Evolutionary conservation across 2,113 vertebrate genomes (phyloP).

Genomic region (Pangasianodon hypophthalmus): DNA sequence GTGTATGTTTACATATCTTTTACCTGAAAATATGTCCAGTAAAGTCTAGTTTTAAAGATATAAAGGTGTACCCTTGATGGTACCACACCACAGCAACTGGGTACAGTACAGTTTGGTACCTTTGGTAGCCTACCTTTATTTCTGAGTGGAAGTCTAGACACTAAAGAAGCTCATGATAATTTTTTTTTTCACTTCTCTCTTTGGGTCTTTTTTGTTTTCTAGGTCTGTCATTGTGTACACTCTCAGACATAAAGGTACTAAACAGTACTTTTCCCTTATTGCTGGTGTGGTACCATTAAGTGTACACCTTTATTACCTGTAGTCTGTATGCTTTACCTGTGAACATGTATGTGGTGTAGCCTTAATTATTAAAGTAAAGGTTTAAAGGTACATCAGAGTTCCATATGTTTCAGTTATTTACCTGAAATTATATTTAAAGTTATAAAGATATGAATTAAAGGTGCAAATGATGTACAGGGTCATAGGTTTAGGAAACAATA

Average conservation of each 20-base stretch:
- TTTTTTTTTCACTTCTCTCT: neutral
- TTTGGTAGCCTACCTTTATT: neutral
- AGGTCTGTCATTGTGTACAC: neutral
- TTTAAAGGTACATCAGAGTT: neutral
- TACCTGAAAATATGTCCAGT: too few relatives aligned
- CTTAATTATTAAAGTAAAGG: neutral
- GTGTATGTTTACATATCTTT: neutral
- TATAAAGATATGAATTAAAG: neutral
- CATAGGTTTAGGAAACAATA: neutral
- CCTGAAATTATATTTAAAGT: neutral
- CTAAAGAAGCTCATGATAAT: neutral
- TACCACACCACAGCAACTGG: neutral
- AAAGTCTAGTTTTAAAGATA: neutral
- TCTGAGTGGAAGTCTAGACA: neutral
- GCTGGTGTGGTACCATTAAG: neutral
- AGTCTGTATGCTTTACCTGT: neutral
- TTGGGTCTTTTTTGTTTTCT: neutral
- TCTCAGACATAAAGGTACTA: neutral
- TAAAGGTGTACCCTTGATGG: neutral
- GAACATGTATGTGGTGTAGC: neutral
- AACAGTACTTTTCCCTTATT: neutral
- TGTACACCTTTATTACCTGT: neutral
- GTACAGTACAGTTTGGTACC: neutral
- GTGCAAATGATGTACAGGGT: neutral
- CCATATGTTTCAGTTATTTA: neutral